Evolutionary conservation across 1,140 invertebrate species (phyloP).

Genomic region (Thrips palmi): DNA sequence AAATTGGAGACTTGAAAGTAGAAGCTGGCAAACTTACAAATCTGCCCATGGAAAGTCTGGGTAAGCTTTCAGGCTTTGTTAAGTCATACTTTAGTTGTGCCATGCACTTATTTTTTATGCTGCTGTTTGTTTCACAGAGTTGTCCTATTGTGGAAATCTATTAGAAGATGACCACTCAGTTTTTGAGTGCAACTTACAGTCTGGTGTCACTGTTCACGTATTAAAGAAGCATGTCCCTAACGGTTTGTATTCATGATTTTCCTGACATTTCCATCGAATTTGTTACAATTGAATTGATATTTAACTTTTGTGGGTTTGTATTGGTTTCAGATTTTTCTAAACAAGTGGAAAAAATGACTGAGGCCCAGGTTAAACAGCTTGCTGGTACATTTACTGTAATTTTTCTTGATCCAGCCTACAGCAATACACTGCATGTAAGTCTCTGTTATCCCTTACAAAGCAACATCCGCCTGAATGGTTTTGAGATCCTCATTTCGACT

Average conservation of each 20-base stretch:
- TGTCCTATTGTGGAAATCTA: conserved; percentile 31
- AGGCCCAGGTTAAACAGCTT: conserved; percentile 25
- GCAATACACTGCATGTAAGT: conserved; percentile 28
- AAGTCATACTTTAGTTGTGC: conserved; percentile 4
- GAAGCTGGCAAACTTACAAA: conserved; percentile 25
- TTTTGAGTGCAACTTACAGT: conserved; percentile 28
- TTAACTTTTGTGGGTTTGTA: not conserved
- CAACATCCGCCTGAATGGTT: not conserved
- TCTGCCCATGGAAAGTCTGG: conserved; percentile 25
- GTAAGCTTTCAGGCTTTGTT: conserved; percentile 18
- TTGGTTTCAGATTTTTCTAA: conserved; percentile 14
- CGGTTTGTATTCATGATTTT: conserved; percentile 12
- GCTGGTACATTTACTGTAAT: conserved; percentile 27
- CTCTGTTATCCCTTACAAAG: conserved; percentile 4
- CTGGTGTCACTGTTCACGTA: conserved; percentile 31
- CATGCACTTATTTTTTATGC: not conserved
- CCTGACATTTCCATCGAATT: not conserved
- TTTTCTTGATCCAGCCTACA: conserved; percentile 24
- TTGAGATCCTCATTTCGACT: conserved; percentile 5
- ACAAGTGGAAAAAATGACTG: conserved; percentile 20
- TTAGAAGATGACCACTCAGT: conserved; percentile 29
- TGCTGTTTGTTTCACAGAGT: conserved; percentile 22
- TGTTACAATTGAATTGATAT: not conserved
- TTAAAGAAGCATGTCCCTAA: conserved; percentile 27
- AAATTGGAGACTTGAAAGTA: conserved; percentile 26